Base-by-base conservation (phyloP, 2,797 vertebrate species). In the Euthynnus affinis region DNA sequence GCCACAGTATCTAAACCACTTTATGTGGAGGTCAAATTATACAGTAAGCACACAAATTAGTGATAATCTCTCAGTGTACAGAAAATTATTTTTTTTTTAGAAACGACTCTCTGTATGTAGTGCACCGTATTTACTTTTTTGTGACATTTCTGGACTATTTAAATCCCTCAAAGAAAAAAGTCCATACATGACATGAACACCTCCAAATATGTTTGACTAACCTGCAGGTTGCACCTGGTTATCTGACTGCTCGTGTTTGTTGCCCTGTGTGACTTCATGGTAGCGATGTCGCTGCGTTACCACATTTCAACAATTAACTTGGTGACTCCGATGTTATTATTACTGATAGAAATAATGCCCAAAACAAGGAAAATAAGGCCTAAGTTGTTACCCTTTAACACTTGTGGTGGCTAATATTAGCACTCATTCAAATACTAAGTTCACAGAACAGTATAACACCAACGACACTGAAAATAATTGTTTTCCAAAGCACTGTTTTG, bases 381-480 rank as follows among this genome's bases (percentile, higher is more conserved):
- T 12, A 56, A 1, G 27, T 57, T 74, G 8, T 5, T 13, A 74
- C 23, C 37, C 53, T 74, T 74, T 53, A 44, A 65, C 14, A 68
- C 9, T 49, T 14, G 56, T 29, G 1, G 12, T 67, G 51, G 44
- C 73, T 14, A 72, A 53, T 49, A 70, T 46, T 22, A 78, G 17
- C 40, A 5, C 32, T 63, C 22, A 63, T 14, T 37, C 7, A 61
- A 18, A 48, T 27, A 34, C 27, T 55, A 17, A 44, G 10, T 34
- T 65, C 15, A 48, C 17, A 37, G 51, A 34, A 18, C 40, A 46
- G 5, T 46, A 34, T 23, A 63, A 32, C 46, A 42, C 8, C 22
- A 13, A 40, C 25, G 13, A 62, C 12, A 29, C 56, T 22, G 2
- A 18, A 55, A 2, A 57, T 40, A 37, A 56, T 42, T 6, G 40